Base-by-base conservation (phyloP, 2,797 vertebrate genomes). In the Psittacula derbiana region DNA sequence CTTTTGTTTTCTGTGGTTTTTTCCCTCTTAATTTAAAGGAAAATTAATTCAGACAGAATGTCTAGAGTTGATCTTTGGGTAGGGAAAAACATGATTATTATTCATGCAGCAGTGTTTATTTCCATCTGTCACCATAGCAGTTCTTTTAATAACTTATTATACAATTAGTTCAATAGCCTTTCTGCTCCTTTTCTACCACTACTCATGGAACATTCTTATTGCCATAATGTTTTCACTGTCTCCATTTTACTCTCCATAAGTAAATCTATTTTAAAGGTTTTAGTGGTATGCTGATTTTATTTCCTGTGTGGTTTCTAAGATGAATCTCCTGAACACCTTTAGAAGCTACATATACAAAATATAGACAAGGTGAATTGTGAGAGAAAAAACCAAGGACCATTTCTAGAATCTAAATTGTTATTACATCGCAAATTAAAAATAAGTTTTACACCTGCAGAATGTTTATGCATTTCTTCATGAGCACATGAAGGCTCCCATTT, bases 21-120 rank as follows among this genome's bases (percentile, higher is more conserved):
- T 91, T 91, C 82, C 40, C 78, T 92, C 87, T 89, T 92, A 96
- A 93, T 92, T 94, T 96, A 96, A 96, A 97, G 96, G 92, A 95
- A 95, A 96, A 97, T 97, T 96, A 96, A 97, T 97, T 96, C 96
- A 97, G 94, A 90, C 96, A 89, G 95, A 95, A 97, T 83, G 95
- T 96, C 89, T 97, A 95, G 84, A 93, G 95, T 94, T 97, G 97
- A 95, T 97, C 96, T 97, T 97, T 94, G 95, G 74, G 69, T 95
- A 95, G 82, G 78, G 88, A 95, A 93, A 94, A 97, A 92, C 92
- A 93, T 93, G 86, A 97, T 97, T 97, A 96, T 95, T 96, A 97
- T 97, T 97, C 95, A 96, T 93, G 90, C 90, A 96, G 96, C 74
- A 95, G 80, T 96, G 93, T 96, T 96, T 97, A 96, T 96, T 96